Evolutionary conservation across 2,888 invertebrate species (phyloP).

Genomic region (Diaphora mendica): DNA sequence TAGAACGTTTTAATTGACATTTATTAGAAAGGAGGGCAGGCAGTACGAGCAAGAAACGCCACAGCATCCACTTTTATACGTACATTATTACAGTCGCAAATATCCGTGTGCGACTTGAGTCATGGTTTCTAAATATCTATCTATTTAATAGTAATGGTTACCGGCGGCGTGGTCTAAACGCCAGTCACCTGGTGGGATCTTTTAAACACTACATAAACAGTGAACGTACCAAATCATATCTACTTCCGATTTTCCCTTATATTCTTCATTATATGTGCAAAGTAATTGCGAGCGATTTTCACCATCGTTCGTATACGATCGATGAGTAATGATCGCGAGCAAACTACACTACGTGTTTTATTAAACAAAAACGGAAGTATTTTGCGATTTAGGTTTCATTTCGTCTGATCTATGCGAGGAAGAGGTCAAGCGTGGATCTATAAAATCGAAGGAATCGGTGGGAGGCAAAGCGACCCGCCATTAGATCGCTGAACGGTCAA

Average conservation of each 20-base stretch:
- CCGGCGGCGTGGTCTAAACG: conserved; percentile 58
- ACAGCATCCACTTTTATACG: conserved; percentile 84
- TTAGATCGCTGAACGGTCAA: conserved; percentile 51
- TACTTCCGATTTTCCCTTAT: conserved; percentile 54
- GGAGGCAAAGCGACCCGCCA: conserved; percentile 42
- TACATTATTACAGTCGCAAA: conserved; percentile 73
- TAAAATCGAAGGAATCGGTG: conserved; percentile 52
- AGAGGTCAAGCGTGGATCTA: conserved; percentile 43
- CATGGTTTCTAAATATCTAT: conserved; percentile 68
- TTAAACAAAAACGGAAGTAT: conserved; percentile 31
- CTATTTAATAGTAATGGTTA: conserved; percentile 61
- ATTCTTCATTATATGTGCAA: conserved; percentile 40
- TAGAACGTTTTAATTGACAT: conserved; percentile 77
- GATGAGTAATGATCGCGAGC: conserved; percentile 25
- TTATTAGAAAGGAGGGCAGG: conserved; percentile 68
- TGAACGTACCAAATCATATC: conserved; percentile 64
- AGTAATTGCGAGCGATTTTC: conserved; percentile 26
- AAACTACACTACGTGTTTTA: conserved; percentile 27
- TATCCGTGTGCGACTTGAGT: conserved; percentile 70
- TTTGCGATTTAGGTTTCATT: conserved; percentile 21
- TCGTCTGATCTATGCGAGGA: conserved; percentile 25
- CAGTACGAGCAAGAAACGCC: conserved; percentile 77
- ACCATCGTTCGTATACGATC: conserved; percentile 27
- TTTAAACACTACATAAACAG: conserved; percentile 64
- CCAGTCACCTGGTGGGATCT: conserved; percentile 75